Base-by-base conservation (phyloP, 2,113 vertebrate species). In the Seriola dumerili region DNA sequence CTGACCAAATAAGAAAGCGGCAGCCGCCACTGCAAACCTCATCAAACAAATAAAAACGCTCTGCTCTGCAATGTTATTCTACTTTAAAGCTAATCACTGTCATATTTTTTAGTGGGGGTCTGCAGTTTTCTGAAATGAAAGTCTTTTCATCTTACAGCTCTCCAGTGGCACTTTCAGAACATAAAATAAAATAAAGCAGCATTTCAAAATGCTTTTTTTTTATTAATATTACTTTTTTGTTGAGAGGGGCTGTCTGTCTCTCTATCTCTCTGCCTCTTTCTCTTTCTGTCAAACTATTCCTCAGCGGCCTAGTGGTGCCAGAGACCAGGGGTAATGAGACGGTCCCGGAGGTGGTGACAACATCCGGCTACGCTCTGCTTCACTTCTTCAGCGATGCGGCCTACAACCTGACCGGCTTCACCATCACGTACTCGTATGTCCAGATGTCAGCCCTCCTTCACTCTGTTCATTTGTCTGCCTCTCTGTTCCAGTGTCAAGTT, bases 341-440 rank as follows among this genome's bases (percentile, higher is more conserved):
- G 0, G 97, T 99, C 61, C 98, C 98, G 11, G 97, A 99, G 91
- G 98, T 99, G 4, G 96, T 97, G 69, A 97, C 97, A 16, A 97
- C 96, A 2, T 99, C 98, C 54, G 98, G 98, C 80, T 99, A 96
- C 85, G 97, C 97, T 58, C 94, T 99, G 91, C 95, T 99, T 7
- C 97, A 99, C 94, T 99, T 99, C 85, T 99, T 98, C 77, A 99
- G 98, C 57, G 98, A 99, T 44, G 98, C 98, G 25, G 97, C 98
- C 5, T 99, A 99, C 93, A 99, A 99, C 88, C 92, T 99, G 59
- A 99, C 98, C 0, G 98, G 98, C 48, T 99, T 99, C 94, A 97
- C 96, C 91, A 97, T 99, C 90, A 96, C 97, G 84, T 99, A 98
- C 92, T 98, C 97, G 98, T 99, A 94, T 88, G 97, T 96, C 25